Evolutionary conservation across 2,113 vertebrate species (phyloP).

Genomic region (Myiagra hebetior): DNA sequence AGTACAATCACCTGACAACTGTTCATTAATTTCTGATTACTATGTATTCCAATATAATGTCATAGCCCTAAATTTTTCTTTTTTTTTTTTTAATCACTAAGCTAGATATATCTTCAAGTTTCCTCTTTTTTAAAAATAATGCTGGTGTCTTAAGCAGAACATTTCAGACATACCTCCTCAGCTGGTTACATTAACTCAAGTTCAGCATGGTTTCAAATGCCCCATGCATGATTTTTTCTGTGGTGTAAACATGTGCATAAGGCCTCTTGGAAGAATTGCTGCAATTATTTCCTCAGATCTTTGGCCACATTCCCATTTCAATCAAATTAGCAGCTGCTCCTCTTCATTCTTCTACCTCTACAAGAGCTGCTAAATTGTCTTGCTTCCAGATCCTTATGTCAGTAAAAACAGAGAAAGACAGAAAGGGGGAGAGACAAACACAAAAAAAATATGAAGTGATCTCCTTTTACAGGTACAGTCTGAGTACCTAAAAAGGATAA

Average conservation of each 20-base stretch:
- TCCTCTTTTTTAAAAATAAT: not conserved
- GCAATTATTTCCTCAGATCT: slow-evolving; percentile 31
- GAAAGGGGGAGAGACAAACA: not conserved
- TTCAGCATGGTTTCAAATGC: not conserved
- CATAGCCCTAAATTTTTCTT: not conserved
- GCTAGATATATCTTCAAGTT: not conserved
- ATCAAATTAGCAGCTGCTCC: slow-evolving; percentile 35
- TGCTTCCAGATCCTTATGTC: not conserved
- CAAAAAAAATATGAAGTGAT: not conserved
- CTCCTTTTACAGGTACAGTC: not conserved
- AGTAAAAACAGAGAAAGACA: not conserved
- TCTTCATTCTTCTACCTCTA: not conserved
- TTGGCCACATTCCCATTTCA: slow-evolving; percentile 18
- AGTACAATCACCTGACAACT: not conserved
- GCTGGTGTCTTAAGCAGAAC: not conserved
- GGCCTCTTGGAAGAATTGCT: not conserved
- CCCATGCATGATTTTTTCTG: not conserved
- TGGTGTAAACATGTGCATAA: not conserved
- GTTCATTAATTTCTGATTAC: not conserved
- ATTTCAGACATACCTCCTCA: not conserved
- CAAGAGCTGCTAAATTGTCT: not conserved
- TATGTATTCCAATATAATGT: not conserved
- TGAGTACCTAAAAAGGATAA: not conserved
- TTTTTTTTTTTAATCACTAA: not conserved
- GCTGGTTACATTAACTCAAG: not conserved